These are phyloP conservation scores for Idaea biselata DNA, from an alignment of 2,888 invertebrate species.

Conservation along the genomic window DNA sequence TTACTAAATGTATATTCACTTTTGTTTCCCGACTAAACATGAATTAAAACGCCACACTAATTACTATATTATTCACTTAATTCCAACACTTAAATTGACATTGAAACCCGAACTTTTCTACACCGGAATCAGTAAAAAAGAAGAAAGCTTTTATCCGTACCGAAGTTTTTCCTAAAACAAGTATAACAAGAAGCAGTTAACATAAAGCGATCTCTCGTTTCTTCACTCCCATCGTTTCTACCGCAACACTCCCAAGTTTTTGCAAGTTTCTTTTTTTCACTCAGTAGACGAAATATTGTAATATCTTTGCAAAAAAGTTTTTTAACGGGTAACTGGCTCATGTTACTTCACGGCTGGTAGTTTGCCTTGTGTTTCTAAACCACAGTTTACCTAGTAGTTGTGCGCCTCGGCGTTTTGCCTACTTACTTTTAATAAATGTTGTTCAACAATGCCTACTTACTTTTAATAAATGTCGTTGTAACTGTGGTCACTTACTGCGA, in stretches of 20 bases:
- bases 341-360: background rate
- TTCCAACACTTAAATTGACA: background rate
- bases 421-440: too few species aligned
- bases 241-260: conserved; percentile 16
- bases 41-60: too few species aligned
- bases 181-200: conserved; percentile 2
- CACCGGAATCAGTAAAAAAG: background rate
- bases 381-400: background rate
- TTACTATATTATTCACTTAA: too few species aligned
- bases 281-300: conserved; percentile 27
- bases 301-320: conserved; percentile 28
- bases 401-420: background rate
- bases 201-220: conserved; percentile 6
- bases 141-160: background rate
- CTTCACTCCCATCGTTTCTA: conserved; percentile 10
- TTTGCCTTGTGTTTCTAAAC: background rate
- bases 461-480: too few species aligned
- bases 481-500: too few species aligned
- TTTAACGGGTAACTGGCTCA: conserved; percentile 15
- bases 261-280: conserved; percentile 17
- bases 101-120: background rate
- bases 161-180: conserved; percentile 2
- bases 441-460: too few species aligned
- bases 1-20: too few species aligned
- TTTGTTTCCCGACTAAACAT: too few species aligned